phyloP scores from a whole-genome alignment of 2,888 invertebrate species.

The Pegoplata infirma region DNA sequence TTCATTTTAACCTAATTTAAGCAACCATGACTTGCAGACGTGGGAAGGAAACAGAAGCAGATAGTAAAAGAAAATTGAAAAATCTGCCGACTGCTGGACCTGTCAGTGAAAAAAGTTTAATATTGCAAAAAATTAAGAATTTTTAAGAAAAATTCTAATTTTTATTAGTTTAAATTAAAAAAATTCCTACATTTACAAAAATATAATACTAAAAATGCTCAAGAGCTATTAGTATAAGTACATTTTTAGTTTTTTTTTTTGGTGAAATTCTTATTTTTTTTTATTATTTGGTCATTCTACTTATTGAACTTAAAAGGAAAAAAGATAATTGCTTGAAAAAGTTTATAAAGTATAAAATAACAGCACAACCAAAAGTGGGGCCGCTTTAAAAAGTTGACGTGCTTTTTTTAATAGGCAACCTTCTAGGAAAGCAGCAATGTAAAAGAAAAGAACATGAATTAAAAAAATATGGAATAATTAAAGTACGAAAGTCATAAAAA shows the following conservation, averaged over 20 bases:
- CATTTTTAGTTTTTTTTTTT: neutral
- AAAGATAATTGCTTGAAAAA: neutral
- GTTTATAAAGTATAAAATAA: neutral
- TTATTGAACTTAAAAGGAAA: neutral
- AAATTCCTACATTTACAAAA: no score
- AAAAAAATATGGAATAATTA: constrained; percentile 50
- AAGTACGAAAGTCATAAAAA: constrained; percentile 43
- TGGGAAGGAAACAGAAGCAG: constrained; percentile 49
- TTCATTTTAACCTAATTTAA: neutral
- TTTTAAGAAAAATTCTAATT: constrained; percentile 11
- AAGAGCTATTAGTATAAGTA: neutral
- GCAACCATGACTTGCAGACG: constrained; percentile 43
- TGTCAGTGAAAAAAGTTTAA: constrained; percentile 51
- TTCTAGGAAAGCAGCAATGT: constrained; percentile 13
- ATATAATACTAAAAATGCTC: neutral
- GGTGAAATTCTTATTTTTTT: neutral
- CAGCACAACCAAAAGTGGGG: constrained; percentile 43
- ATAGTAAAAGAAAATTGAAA: constrained; percentile 27
- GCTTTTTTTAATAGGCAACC: constrained; percentile 32
- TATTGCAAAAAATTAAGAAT: constrained; percentile 25
- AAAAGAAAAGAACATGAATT: constrained; percentile 38
- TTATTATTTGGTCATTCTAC: neutral
- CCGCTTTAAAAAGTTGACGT: constrained; percentile 41
- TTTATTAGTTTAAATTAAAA: constrained; percentile 16
- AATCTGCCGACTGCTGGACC: constrained; percentile 55